Evolutionary conservation across 2,113 vertebrate species (phyloP).

Genomic region (Suricata suricatta): DNA sequence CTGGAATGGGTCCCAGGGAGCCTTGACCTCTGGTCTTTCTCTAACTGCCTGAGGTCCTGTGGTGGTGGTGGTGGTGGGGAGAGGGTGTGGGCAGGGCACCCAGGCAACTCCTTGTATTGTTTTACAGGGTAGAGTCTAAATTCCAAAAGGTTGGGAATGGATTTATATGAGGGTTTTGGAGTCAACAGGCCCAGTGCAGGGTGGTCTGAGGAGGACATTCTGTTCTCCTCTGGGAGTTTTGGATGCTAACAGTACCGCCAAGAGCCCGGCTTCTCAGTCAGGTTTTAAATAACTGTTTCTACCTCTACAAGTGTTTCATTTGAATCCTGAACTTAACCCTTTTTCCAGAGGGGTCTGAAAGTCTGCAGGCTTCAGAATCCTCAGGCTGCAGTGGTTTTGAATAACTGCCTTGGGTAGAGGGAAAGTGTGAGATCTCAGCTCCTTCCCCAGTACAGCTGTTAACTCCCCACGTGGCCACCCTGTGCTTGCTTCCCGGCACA

Average conservation of each 20-base stretch:
- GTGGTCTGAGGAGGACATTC: background rate
- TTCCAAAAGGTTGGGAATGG: background rate
- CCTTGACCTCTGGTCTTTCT: background rate
- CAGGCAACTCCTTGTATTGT: background rate
- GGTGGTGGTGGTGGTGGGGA: background rate
- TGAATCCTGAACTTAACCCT: background rate
- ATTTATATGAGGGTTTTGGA: background rate
- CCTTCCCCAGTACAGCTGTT: background rate
- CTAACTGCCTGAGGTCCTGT: background rate
- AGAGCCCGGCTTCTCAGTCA: background rate
- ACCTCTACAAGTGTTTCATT: background rate
- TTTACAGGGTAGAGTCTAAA: background rate
- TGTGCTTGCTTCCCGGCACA: background rate
- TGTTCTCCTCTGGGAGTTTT: background rate
- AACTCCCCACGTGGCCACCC: background rate
- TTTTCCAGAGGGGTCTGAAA: background rate
- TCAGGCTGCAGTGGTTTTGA: background rate
- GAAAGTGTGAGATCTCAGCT: background rate
- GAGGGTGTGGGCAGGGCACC: background rate
- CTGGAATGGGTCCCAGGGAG: background rate
- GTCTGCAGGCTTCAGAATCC: conserved; percentile 10
- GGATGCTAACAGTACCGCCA: background rate
- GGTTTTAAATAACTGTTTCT: background rate
- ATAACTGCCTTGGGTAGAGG: background rate
- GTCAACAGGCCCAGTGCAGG: background rate